These are phyloP conservation scores for Brachystomella parvula DNA, from an alignment of 1,140 invertebrate species.

Conservation along the genomic window DNA sequence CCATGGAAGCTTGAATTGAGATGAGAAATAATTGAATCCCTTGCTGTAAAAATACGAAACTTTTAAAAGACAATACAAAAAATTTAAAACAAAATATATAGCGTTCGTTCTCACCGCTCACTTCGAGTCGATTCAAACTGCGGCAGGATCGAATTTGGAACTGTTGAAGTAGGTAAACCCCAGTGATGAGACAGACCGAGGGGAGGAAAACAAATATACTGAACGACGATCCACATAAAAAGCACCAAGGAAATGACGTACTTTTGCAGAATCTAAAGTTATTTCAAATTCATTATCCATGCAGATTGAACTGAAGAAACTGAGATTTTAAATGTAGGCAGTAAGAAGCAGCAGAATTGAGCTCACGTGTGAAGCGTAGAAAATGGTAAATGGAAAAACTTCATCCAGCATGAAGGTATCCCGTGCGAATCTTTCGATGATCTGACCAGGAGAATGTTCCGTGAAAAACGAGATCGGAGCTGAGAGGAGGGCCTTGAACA, in stretches of 20 bases:
- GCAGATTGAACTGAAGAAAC: neutral
- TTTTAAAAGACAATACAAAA: slow-evolving; percentile 40
- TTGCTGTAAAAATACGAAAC: slow-evolving; percentile 40
- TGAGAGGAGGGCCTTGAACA: slow-evolving; percentile 64
- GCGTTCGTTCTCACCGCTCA: neutral
- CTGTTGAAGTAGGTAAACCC: neutral
- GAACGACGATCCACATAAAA: neutral
- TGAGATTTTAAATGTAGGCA: too few species aligned
- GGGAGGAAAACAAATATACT: neutral
- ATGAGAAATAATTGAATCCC: slow-evolving; percentile 58
- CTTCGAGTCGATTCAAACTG: slow-evolving; percentile 6
- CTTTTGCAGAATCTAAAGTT: slow-evolving; percentile 3
- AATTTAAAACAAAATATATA: slow-evolving; percentile 14
- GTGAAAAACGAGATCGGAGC: slow-evolving; percentile 61
- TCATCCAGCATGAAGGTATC: slow-evolving; percentile 50
- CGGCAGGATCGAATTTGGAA: slow-evolving; percentile 4
- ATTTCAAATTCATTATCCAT: neutral
- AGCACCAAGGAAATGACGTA: neutral
- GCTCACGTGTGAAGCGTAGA: slow-evolving; percentile 40
- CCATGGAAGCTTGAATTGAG: slow-evolving; percentile 57
- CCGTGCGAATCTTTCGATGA: slow-evolving; percentile 40
- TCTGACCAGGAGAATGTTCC: slow-evolving; percentile 46
- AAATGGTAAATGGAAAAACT: slow-evolving; percentile 48
- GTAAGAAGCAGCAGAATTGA: too few species aligned
- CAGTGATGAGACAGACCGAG: neutral